Evolutionary conservation across 2,888 invertebrate species (phyloP).

Genomic region (Carpatolechia fugitivella): DNA sequence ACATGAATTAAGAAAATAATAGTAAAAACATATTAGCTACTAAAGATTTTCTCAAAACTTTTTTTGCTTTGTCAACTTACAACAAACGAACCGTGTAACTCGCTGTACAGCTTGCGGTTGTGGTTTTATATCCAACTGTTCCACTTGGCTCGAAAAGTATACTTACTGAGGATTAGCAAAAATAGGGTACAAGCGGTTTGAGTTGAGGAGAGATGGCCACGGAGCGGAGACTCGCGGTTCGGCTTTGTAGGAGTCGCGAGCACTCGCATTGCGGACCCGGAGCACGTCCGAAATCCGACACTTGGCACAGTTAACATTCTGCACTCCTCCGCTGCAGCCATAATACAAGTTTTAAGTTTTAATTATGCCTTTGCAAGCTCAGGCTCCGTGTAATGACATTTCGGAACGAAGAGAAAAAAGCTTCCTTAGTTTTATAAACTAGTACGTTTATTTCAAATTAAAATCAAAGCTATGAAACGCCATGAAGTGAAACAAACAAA

Average conservation of each 20-base stretch:
- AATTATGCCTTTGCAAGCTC: slow-evolving; percentile 64
- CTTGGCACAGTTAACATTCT: slow-evolving; percentile 68
- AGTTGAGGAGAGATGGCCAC: slow-evolving; percentile 16
- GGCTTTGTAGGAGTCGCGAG: slow-evolving; percentile 25
- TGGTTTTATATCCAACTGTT: background rate
- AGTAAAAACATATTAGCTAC: too few relatives aligned
- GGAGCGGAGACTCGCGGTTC: background rate
- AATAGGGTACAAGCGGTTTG: slow-evolving; percentile 32
- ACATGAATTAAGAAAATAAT: background rate
- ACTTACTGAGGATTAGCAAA: slow-evolving; percentile 36
- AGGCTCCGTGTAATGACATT: slow-evolving; percentile 10
- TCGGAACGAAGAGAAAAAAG: background rate
- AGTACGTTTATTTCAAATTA: too few relatives aligned
- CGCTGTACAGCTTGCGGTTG: too few relatives aligned
- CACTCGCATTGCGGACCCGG: slow-evolving; percentile 53
- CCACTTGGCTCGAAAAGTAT: slow-evolving; percentile 33
- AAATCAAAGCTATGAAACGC: background rate
- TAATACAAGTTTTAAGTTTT: slow-evolving; percentile 73
- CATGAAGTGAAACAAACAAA: slow-evolving; percentile 14
- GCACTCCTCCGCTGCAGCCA: slow-evolving; percentile 44
- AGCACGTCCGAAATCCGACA: slow-evolving; percentile 72
- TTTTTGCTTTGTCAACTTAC: too few relatives aligned
- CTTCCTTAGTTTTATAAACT: too few relatives aligned
- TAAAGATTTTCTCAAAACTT: too few relatives aligned
- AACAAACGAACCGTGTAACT: too few relatives aligned